A percentile compares a stretch with the other conserved stretches of the same genome.
Conservation (phyloP, 2,888 invertebrate genomes). For the Coenonympha arcania region DNA sequence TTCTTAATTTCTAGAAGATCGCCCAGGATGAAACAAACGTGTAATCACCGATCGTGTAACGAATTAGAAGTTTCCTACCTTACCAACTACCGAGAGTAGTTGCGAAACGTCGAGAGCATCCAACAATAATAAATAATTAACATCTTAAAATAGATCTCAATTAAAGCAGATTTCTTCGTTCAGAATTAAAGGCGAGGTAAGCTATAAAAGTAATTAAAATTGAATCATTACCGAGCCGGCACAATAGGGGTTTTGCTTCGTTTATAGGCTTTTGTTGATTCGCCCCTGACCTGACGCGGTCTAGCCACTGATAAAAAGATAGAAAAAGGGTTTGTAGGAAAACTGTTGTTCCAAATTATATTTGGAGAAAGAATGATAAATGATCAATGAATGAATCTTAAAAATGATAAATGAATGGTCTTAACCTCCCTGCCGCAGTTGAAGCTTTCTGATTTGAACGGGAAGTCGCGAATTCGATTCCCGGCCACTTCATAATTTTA, state of each 20-base stretch:
- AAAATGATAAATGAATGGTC: too few relatives aligned
- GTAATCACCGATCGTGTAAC: too few relatives aligned
- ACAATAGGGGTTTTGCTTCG: neutral
- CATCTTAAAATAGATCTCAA: neutral
- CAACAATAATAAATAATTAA: neutral
- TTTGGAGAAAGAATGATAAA: too few relatives aligned
- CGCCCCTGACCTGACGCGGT: neutral
- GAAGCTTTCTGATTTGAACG: too few relatives aligned
- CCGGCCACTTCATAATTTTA: too few relatives aligned
- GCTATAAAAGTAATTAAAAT: conserved; percentile 6
- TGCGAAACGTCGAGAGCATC: neutral
- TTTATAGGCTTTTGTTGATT: neutral
- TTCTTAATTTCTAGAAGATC: too few relatives aligned
- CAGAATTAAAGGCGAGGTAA: neutral
- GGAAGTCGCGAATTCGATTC: too few relatives aligned
- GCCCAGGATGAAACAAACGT: too few relatives aligned
- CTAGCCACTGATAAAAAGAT: neutral
- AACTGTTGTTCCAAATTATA: too few relatives aligned
- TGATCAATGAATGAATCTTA: too few relatives aligned
- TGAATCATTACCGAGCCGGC: neutral
- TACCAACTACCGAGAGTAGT: neutral
- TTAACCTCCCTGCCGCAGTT: too few relatives aligned
- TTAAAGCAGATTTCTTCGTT: neutral
- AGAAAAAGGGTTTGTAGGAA: neutral
- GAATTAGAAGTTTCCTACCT: neutral